These are phyloP conservation scores for Cosmia trapezina DNA, from an alignment of 2,888 invertebrate genomes.

Conservation along the genomic window DNA sequence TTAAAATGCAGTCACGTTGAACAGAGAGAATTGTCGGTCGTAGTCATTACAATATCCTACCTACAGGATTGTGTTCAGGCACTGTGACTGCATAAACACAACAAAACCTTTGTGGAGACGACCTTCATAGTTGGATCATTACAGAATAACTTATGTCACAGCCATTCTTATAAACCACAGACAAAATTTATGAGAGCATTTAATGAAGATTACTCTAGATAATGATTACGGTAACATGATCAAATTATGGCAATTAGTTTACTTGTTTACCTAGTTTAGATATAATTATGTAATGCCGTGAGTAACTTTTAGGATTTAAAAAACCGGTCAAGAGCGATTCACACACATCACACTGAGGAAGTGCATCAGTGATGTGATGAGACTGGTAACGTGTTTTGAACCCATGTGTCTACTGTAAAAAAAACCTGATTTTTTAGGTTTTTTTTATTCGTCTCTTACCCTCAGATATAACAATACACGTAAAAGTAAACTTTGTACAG, in stretches of 20 bases:
- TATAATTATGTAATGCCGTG: too few species aligned
- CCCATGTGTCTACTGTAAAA: too few species aligned
- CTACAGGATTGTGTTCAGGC: conserved; percentile 61
- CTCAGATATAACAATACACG: neutral
- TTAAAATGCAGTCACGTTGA: conserved; percentile 8
- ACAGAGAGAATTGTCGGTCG: conserved; percentile 2
- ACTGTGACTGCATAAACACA: conserved; percentile 63
- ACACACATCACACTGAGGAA: neutral
- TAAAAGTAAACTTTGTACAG: conserved; percentile 3
- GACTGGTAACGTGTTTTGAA: neutral
- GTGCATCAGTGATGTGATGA: neutral
- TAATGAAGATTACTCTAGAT: neutral
- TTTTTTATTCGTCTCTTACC: neutral
- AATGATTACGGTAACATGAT: neutral
- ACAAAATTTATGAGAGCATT: conserved; percentile 7
- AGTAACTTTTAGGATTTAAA: neutral
- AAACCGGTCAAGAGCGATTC: too few species aligned
- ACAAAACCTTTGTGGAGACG: conserved; percentile 59
- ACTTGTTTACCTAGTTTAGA: too few species aligned
- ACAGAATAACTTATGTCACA: conserved; percentile 15
- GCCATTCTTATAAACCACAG: conserved; percentile 19
- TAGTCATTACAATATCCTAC: conserved; percentile 27
- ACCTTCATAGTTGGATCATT: conserved; percentile 57
- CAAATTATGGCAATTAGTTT: neutral
- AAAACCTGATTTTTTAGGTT: too few species aligned